These are phyloP conservation scores for Semicossyphus pulcher DNA, from an alignment of 2,113 vertebrate species.

Conservation along the genomic window DNA sequence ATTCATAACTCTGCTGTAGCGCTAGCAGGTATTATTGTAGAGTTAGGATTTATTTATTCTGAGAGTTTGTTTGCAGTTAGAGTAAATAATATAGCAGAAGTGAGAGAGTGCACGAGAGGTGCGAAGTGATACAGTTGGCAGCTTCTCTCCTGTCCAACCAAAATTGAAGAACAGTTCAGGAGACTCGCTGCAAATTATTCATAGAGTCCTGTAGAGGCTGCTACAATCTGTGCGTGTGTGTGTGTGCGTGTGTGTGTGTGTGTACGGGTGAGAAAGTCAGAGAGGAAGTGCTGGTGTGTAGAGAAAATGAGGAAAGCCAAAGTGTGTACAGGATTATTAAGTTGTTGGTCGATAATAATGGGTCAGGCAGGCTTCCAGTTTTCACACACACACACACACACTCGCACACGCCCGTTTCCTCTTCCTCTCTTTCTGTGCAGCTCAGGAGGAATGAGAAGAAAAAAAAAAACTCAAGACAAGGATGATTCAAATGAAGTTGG, in stretches of 20 bases:
- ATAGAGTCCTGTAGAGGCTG: conserved; percentile 54
- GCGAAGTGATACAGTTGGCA: conserved; percentile 4
- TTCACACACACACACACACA: background rate
- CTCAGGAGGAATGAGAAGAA: background rate
- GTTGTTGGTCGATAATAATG: conserved; percentile 50
- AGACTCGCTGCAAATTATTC: conserved; percentile 71
- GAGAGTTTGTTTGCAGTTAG: background rate
- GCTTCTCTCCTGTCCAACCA: conserved; percentile 10
- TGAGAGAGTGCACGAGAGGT: background rate
- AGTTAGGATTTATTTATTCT: background rate
- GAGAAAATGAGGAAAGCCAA: conserved; percentile 42
- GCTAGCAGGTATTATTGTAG: background rate
- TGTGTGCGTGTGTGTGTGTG: conserved; percentile 15
- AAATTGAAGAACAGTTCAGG: conserved; percentile 44
- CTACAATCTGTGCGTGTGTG: conserved; percentile 21
- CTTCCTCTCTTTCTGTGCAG: conserved; percentile 4
- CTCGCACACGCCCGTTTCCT: background rate
- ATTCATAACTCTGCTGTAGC: background rate
- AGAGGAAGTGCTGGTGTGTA: conserved; percentile 1
- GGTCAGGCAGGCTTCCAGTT: background rate
- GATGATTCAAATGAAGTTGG: conserved; percentile 19
- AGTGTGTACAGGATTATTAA: conserved; percentile 46
- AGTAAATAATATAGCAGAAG: background rate
- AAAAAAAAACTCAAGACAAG: background rate
- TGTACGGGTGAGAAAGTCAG: conserved; percentile 4